Evolutionary conservation across 2,113 vertebrate genomes (phyloP), one percentile per base, ranked within the genome.

Genomic region (Corvus hawaiiensis): DNA sequence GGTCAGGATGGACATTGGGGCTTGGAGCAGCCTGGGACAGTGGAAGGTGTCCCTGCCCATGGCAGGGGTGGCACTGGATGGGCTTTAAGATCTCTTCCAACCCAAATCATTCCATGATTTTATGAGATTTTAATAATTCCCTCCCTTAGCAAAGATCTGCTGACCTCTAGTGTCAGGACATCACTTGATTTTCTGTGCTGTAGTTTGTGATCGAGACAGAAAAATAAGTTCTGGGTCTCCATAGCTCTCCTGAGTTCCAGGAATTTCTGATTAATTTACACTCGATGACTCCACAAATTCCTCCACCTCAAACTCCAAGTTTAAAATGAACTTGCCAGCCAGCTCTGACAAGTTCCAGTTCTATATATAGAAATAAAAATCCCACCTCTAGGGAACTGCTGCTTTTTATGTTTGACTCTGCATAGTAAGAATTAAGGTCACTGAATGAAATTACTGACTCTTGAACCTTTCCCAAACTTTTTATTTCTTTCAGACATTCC

Each of bases 141-240:
- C 93, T 96, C 24, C 54, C 58, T 81, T 58, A 71, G 73, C 83
- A 63, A 49, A 96, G 93, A 39, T 74, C 68, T 64, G 75, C 78
- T 97, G 97, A 95, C 95, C 94, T 96, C 94, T 93, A 55, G 52
- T 91, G 96, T 85, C 90, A 93, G 44, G 68, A 82, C 9, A 27
- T 49, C 72, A 13, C 15, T 86, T 95, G 73, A 54, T 96, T 89
- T 95, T 79, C 77, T 94, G 28, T 41, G 58, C 52, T 89, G 83
- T 62, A 58, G 66, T 71, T 58, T 89, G 39, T 59, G 77, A 93
- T 96, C 93, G 55, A 86, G 95, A 88, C 30, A 33, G 86, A 86
- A 96, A 96, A 96, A 58, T 44, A 81, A 86, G 46, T 88, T 93
- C 61, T 66, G 72, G 33, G 71, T 86, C 74, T 76, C 35, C 71